A percentile compares a stretch with the other conserved stretches of the same genome.
phyloP scores from a whole-genome alignment of 2,113 vertebrate genomes.

The Syngnathus scovelli region DNA sequence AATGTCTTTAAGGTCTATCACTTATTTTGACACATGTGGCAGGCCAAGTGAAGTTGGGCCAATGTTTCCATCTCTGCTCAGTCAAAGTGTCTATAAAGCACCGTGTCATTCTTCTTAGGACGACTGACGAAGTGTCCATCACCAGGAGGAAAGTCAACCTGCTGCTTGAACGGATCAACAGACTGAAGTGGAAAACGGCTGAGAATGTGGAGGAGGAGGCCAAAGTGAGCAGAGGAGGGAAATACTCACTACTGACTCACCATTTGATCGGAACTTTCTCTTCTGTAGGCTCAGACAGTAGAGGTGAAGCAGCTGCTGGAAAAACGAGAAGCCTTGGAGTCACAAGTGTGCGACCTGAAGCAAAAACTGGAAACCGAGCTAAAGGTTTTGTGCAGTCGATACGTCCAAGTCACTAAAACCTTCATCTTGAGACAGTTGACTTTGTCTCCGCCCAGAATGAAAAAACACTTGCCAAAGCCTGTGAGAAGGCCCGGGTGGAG shows the following conservation, averaged over 20 bases:
- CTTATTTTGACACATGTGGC: constrained; percentile 6
- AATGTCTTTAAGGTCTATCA: constrained; percentile 22
- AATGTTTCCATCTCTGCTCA: not conserved
- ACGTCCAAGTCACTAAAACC: constrained; percentile 2
- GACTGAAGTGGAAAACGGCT: constrained; percentile 83
- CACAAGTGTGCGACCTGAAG: constrained; percentile 75
- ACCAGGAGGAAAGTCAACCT: constrained; percentile 86
- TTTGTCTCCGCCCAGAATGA: constrained; percentile 71
- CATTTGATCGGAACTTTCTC: constrained; percentile 16
- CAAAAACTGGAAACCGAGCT: constrained; percentile 79
- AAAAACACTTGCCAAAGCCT: constrained; percentile 77
- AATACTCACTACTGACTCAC: constrained; percentile 4
- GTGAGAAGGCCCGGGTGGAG: constrained; percentile 71
- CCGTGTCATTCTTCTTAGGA: constrained; percentile 66
- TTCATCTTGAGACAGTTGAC: constrained; percentile 14
- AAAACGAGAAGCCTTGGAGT: constrained; percentile 75
- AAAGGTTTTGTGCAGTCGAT: constrained; percentile 65
- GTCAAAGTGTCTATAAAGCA: constrained; percentile 9
- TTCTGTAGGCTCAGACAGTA: constrained; percentile 51
- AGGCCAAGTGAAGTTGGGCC: not conserved
- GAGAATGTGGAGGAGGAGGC: constrained; percentile 73
- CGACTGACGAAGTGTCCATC: constrained; percentile 81
- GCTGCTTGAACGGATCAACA: constrained; percentile 89
- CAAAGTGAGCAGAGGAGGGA: constrained; percentile 43
- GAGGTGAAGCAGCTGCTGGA: constrained; percentile 74